Conservation (phyloP, 1,140 invertebrate species). For the Bombus pyrosoma region DNA sequence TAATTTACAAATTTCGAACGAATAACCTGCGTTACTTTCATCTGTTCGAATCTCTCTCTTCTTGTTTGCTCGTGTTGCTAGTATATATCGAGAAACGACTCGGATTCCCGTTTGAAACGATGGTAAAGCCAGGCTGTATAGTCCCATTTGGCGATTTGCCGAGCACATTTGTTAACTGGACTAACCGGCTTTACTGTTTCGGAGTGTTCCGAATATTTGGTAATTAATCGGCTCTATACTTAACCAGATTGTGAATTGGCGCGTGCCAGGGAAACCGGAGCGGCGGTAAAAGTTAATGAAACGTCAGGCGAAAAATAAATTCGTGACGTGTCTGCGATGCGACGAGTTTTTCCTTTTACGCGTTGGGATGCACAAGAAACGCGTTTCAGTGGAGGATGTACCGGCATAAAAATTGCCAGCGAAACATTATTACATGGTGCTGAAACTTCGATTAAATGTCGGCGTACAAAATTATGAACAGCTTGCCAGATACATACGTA, state of each 20-base stretch:
- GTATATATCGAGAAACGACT: not conserved
- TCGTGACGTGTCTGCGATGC: not conserved
- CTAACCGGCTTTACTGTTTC: constrained; percentile 5
- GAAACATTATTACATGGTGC: not conserved
- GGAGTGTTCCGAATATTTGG: constrained; percentile 43
- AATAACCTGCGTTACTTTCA: not conserved
- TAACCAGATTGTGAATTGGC: not conserved
- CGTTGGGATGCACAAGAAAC: not conserved
- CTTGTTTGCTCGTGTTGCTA: not conserved
- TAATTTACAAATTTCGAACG: no score
- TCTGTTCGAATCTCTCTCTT: not conserved
- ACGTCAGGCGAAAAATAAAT: constrained; percentile 27
- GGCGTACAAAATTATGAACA: constrained; percentile 5
- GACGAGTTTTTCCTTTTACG: not conserved
- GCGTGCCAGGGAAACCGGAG: constrained; percentile 13
- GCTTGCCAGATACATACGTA: constrained; percentile 8
- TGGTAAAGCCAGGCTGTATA: not conserved
- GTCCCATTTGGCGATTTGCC: constrained; percentile 26
- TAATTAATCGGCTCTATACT: constrained; percentile 50
- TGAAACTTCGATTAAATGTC: not conserved
- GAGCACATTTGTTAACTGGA: not conserved
- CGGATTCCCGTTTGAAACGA: not conserved
- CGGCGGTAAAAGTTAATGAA: constrained; percentile 33
- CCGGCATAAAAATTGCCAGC: not conserved
- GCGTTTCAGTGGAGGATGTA: not conserved